Percentiles rank a stretch among this genome's conserved stretches.
phyloP scores from a whole-genome alignment of 2,113 vertebrate genomes.

The Gnathonemus echidnorhynchus region DNA sequence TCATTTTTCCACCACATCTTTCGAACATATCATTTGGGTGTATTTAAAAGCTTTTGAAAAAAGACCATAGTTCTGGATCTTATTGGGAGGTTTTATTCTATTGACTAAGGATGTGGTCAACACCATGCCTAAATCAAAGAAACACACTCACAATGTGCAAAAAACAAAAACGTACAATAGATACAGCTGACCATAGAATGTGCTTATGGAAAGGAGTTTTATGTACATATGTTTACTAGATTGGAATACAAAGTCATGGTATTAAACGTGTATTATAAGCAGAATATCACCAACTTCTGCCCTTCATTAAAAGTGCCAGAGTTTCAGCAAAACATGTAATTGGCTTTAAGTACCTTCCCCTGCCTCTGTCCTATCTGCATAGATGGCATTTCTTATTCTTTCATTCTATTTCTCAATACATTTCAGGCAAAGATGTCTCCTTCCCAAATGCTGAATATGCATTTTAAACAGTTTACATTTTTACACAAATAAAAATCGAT shows the following conservation, averaged over 20 bases:
- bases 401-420: not conserved
- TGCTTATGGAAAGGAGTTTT: not conserved
- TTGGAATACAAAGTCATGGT: not conserved
- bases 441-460: not conserved
- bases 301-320: not conserved
- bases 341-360: not conserved
- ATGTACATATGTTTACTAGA: not conserved
- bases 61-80: not conserved
- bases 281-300: not conserved
- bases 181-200: not conserved
- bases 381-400: not conserved
- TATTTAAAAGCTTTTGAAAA: not conserved
- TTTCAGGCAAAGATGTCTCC: not conserved
- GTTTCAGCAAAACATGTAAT: not conserved
- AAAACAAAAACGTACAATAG: not conserved
- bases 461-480: not conserved
- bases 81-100: not conserved
- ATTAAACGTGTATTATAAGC: not conserved
- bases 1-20: constrained; percentile 4
- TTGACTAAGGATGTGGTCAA: not conserved
- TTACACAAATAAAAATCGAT: not conserved
- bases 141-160: not conserved
- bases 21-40: not conserved
- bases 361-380: not conserved
- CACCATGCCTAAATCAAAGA: not conserved